Conservation (phyloP, 2,113 vertebrate species). For the Pao palembangensis region DNA sequence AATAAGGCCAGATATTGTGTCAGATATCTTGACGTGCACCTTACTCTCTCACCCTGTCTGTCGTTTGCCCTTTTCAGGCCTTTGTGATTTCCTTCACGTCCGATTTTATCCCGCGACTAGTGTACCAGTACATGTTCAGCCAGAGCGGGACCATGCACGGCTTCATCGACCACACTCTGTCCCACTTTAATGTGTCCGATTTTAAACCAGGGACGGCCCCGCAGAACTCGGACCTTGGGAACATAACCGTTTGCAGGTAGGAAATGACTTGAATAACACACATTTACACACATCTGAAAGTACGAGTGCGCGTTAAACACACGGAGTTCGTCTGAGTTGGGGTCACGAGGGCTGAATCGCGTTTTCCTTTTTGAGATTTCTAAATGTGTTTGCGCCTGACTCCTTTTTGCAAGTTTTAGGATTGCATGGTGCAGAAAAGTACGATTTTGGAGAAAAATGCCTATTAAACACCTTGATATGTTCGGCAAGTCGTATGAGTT, state of each 20-base stretch:
- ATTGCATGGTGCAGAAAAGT: no score
- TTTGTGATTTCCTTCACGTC: constrained; percentile 97
- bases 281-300: no score
- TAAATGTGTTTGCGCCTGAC: no score
- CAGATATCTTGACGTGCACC: background rate
- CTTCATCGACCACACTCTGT: constrained; percentile 95
- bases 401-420: no score
- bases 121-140: constrained; percentile 94
- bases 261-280: background rate
- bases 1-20: background rate
- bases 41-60: background rate
- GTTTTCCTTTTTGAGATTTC: no score
- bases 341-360: no score
- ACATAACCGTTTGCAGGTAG: constrained; percentile 90
- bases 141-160: constrained; percentile 89
- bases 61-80: constrained; percentile 72
- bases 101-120: constrained; percentile 93
- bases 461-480: no score
- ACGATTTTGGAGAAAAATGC: no score
- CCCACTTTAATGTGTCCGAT: constrained; percentile 92
- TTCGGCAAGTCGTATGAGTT: no score
- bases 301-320: no score
- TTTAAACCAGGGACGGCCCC: constrained; percentile 85
- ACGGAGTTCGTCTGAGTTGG: no score
- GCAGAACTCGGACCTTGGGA: constrained; percentile 68